Percentiles rank a stretch among this genome's conserved stretches.
phyloP scores from a whole-genome alignment of 2,797 vertebrate species.

The Siniperca scherzeri region DNA sequence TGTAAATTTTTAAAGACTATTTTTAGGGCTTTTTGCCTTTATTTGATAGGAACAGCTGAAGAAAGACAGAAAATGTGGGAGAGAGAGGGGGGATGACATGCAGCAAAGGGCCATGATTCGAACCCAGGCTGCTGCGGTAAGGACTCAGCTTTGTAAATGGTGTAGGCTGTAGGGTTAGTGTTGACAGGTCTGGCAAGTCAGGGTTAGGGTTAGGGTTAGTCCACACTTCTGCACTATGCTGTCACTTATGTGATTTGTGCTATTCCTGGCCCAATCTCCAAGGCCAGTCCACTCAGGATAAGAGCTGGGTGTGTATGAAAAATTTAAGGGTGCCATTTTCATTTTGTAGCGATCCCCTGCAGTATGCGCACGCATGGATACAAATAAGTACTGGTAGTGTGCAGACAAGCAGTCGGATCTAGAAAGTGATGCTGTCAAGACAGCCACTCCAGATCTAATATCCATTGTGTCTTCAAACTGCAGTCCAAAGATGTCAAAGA shows the following conservation, averaged over 20 bases:
- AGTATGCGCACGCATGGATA: conserved; percentile 29
- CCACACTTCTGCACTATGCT: neutral
- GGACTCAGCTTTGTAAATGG: too few species aligned
- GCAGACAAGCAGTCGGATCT: conserved; percentile 8
- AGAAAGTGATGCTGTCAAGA: conserved; percentile 25
- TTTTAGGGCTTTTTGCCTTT: too few species aligned
- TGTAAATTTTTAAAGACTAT: neutral
- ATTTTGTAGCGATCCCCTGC: conserved; percentile 36
- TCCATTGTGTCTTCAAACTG: conserved; percentile 5
- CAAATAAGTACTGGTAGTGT: conserved; percentile 8
- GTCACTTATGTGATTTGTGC: conserved; percentile 19
- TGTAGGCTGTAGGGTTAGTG: neutral
- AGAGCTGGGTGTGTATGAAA: conserved; percentile 39
- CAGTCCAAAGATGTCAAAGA: conserved; percentile 1
- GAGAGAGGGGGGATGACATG: too few species aligned
- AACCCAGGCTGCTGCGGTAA: too few species aligned
- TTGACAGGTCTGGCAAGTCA: conserved; percentile 8
- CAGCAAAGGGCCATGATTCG: too few species aligned
- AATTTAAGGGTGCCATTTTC: conserved; percentile 45
- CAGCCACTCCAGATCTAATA: conserved; percentile 19
- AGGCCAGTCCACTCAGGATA: conserved; percentile 14
- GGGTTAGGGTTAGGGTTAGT: neutral
- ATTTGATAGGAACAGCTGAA: too few species aligned
- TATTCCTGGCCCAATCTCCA: conserved; percentile 30
- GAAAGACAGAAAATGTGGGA: too few species aligned